phyloP scores from a whole-genome alignment of 2,113 vertebrate species.

The Rhabdomys dilectus region DNA sequence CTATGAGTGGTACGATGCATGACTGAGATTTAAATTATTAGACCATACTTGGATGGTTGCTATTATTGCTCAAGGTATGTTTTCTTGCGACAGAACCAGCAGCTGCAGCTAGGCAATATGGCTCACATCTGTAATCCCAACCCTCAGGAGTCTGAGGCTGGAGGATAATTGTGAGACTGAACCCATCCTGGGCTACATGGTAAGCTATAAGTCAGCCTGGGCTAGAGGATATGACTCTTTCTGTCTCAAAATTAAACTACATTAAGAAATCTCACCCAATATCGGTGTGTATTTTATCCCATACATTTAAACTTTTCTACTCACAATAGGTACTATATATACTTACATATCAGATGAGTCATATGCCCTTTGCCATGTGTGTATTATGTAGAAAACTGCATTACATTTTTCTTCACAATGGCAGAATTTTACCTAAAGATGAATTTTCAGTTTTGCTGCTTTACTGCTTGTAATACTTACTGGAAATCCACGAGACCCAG shows the following conservation, averaged over 20 bases:
- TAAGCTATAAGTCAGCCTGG: neutral
- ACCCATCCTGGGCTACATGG: neutral
- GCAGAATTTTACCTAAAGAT: slow-evolving; percentile 45
- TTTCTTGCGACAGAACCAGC: neutral
- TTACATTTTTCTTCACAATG: neutral
- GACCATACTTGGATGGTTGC: neutral
- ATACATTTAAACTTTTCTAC: neutral
- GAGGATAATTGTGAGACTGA: neutral
- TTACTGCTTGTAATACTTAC: slow-evolving; percentile 93
- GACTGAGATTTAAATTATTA: neutral
- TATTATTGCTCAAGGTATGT: neutral
- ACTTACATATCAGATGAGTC: neutral
- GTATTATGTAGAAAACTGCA: slow-evolving; percentile 15
- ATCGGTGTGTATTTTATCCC: neutral
- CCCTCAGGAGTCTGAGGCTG: neutral
- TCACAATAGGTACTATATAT: neutral
- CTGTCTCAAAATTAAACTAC: neutral
- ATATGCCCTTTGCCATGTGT: neutral
- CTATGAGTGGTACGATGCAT: neutral
- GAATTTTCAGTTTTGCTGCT: slow-evolving; percentile 11
- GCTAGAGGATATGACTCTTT: neutral
- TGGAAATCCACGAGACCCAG: slow-evolving; percentile 93
- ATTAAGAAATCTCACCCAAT: neutral
- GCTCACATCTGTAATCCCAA: neutral
- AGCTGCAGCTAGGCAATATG: neutral